These are phyloP conservation scores for Actias luna DNA, from an alignment of 2,888 invertebrate species.

Conservation along the genomic window DNA sequence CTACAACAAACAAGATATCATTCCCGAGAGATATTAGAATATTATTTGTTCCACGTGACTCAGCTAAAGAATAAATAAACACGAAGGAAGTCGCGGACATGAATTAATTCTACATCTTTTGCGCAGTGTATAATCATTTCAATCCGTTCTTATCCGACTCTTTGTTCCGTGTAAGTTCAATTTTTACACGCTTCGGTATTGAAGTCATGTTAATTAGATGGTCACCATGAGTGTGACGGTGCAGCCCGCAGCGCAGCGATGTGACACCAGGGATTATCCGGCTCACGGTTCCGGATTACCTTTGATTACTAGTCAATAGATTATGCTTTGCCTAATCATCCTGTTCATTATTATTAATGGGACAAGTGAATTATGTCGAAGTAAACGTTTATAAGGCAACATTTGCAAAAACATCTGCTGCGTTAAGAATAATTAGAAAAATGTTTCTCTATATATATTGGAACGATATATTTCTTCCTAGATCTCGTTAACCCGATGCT, in stretches of 20 bases:
- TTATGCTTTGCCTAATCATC: conserved; percentile 7
- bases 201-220: background rate
- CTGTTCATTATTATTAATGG: conserved; percentile 7
- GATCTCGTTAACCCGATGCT: background rate
- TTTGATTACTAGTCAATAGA: conserved; percentile 13
- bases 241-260: background rate
- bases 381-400: background rate
- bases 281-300: conserved; percentile 7
- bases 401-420: background rate
- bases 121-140: too few species aligned
- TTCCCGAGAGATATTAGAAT: too few species aligned
- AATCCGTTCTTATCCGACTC: too few species aligned
- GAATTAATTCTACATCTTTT: background rate
- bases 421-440: background rate
- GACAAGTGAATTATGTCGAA: background rate
- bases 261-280: conserved; percentile 10
- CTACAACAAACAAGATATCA: too few species aligned
- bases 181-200: too few species aligned
- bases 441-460: background rate
- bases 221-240: background rate
- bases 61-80: too few species aligned
- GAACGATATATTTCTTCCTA: background rate
- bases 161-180: too few species aligned
- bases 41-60: too few species aligned
- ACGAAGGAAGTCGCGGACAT: too few species aligned